These are phyloP conservation scores for Parauchenoglanis punctatus DNA, from an alignment of 2,797 vertebrate genomes.

Conservation along the genomic window DNA sequence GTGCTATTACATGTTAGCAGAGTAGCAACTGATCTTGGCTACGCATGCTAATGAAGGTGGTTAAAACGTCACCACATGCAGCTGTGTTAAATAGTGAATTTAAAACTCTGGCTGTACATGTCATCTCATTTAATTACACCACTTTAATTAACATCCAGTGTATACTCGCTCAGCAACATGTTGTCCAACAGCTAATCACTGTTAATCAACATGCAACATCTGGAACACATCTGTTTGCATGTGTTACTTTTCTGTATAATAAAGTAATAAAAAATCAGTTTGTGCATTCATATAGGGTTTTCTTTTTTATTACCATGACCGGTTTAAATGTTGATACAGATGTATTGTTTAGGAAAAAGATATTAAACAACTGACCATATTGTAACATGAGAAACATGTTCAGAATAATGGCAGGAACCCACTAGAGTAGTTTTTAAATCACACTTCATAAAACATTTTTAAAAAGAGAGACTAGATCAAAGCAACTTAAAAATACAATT, in stretches of 20 bases:
- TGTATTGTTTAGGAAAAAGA: no score
- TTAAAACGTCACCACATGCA: not conserved
- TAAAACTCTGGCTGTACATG: not conserved
- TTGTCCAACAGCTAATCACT: not conserved
- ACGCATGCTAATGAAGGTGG: not conserved
- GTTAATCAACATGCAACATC: not conserved
- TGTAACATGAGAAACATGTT: no score
- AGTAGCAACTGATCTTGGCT: not conserved
- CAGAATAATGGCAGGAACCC: no score
- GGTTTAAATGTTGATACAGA: no score
- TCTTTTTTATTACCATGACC: not conserved
- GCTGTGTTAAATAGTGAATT: not conserved
- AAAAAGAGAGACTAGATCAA: no score
- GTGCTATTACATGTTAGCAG: not conserved
- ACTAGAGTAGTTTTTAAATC: no score
- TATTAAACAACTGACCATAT: no score
- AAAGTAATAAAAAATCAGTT: not conserved
- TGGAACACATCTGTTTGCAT: not conserved
- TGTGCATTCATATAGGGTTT: not conserved
- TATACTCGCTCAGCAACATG: not conserved
- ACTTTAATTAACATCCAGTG: not conserved
- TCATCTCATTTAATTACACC: not conserved
- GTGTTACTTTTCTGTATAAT: not conserved
- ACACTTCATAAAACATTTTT: no score
- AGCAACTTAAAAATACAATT: no score